Evolutionary conservation across 2,888 invertebrate genomes (phyloP).

Genomic region (Margaritifera margaritifera): DNA sequence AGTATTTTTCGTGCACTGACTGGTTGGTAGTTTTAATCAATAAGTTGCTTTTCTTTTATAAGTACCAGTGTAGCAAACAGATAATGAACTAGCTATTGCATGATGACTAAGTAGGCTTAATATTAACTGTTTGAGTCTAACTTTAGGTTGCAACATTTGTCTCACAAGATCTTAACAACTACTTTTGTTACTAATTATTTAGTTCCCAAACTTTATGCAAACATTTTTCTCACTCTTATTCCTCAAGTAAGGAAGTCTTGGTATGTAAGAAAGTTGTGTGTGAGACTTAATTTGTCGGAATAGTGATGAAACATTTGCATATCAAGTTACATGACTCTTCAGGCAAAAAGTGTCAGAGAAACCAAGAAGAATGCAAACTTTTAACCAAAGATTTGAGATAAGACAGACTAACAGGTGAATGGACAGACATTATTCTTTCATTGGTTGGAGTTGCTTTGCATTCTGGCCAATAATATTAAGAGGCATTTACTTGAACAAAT

Average conservation of each 20-base stretch:
- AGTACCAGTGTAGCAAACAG: too few relatives aligned
- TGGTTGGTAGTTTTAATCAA: too few relatives aligned
- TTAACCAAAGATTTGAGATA: too few relatives aligned
- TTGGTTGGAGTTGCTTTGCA: not conserved
- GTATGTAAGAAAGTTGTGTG: too few relatives aligned
- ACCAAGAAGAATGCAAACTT: too few relatives aligned
- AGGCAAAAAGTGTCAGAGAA: too few relatives aligned
- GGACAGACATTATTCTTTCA: not conserved
- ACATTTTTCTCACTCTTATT: not conserved
- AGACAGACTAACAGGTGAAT: not conserved
- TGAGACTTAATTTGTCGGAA: too few relatives aligned
- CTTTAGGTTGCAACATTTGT: not conserved
- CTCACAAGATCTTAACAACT: not conserved
- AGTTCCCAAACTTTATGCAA: not conserved
- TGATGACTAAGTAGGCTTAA: not conserved
- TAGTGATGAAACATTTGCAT: not conserved
- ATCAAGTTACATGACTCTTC: too few relatives aligned
- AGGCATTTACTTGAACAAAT: slow-evolving; percentile 43
- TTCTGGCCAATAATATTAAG: not conserved
- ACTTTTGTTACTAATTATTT: too few relatives aligned
- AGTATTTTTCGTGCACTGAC: too few relatives aligned
- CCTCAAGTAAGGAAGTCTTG: too few relatives aligned
- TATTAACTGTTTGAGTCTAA: slow-evolving; percentile 1
- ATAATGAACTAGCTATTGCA: not conserved
- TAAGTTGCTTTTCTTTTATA: too few relatives aligned